Conservation (phyloP, 2,888 invertebrate species). For the Melanostoma scalare region DNA sequence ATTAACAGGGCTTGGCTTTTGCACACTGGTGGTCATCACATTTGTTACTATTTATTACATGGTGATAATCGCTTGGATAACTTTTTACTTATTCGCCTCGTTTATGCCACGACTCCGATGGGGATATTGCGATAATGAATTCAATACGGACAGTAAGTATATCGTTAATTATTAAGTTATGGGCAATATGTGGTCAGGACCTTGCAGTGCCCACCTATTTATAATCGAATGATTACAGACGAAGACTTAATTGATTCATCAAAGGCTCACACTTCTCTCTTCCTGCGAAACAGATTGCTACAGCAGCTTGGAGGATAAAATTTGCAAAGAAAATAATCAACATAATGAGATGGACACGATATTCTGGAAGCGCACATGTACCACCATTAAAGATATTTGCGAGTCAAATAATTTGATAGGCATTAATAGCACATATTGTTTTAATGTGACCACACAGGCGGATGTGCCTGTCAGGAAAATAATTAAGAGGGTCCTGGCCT, state of each 20-base stretch:
- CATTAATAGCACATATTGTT: constrained; percentile 83
- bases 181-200: constrained; percentile 51
- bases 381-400: constrained; percentile 83
- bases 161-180: constrained; percentile 30
- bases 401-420: constrained; percentile 80
- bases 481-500: constrained; percentile 84
- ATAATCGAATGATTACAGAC: constrained; percentile 16
- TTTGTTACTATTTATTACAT: constrained; percentile 90
- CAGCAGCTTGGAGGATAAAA: constrained; percentile 85
- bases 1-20: constrained; percentile 86
- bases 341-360: constrained; percentile 81
- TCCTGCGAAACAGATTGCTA: constrained; percentile 84
- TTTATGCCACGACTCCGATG: constrained; percentile 86
- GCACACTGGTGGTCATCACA: constrained; percentile 87
- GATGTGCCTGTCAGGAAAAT: constrained; percentile 83
- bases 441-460: constrained; percentile 77
- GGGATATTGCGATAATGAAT: constrained; percentile 86
- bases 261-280: constrained; percentile 23
- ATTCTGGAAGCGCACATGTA: constrained; percentile 84
- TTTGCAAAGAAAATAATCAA: constrained; percentile 82
- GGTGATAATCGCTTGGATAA: constrained; percentile 90
- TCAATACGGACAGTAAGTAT: constrained; percentile 85
- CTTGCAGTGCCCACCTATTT: constrained; percentile 24
- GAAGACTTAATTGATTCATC: constrained; percentile 21
- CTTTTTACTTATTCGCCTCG: constrained; percentile 89